These are phyloP conservation scores for Mormyrus hasselquistii DNA, from an alignment of 2,797 vertebrate genomes.

Conservation along the genomic window DNA sequence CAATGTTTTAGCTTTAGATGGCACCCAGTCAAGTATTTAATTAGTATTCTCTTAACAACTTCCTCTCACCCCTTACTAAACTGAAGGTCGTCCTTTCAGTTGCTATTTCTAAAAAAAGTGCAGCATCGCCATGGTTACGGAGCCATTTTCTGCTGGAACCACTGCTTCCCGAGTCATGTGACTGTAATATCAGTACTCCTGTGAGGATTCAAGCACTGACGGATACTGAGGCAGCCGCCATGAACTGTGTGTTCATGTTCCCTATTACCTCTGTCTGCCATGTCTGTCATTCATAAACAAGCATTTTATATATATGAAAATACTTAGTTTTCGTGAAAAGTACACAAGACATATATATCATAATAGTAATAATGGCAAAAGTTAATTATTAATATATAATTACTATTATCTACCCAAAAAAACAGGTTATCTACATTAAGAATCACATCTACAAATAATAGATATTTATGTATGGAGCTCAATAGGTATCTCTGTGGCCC, in stretches of 20 bases:
- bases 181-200: background rate
- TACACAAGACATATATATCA: background rate
- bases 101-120: background rate
- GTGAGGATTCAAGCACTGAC: background rate
- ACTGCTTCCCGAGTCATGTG: slow-evolving; percentile 14
- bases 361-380: background rate
- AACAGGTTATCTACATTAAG: background rate
- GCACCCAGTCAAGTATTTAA: background rate
- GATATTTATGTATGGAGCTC: background rate
- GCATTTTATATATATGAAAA: background rate
- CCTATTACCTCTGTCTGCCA: background rate
- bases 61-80: background rate
- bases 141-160: slow-evolving; percentile 8
- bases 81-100: background rate
- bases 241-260: background rate
- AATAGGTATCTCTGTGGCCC: background rate
- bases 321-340: background rate
- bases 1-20: background rate
- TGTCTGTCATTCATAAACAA: background rate
- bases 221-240: background rate
- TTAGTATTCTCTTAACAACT: background rate
- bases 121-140: slow-evolving; percentile 1
- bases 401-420: background rate
- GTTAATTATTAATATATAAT: background rate
- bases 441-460: background rate